Conservation (phyloP, 2,888 invertebrate species). For the Parelbella ahira region DNA sequence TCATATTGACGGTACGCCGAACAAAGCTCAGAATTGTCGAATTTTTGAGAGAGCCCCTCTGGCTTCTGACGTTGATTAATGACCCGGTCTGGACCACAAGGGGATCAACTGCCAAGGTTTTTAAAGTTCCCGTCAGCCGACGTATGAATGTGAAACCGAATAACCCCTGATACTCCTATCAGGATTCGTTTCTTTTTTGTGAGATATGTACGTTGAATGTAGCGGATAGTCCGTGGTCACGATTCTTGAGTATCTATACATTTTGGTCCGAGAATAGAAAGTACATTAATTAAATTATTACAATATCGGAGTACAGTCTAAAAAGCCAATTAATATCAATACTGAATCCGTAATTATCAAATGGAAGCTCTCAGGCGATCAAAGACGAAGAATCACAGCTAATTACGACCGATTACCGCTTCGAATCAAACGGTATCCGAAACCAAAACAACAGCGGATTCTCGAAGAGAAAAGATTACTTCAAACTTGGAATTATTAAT, state of each 20-base stretch:
- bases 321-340: constrained; percentile 9
- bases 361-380: constrained; percentile 4
- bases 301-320: no score
- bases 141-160: constrained; percentile 19
- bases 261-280: no score
- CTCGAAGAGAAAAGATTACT: constrained; percentile 18
- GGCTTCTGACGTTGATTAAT: constrained; percentile 61
- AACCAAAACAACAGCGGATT: constrained; percentile 13
- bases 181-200: constrained; percentile 13
- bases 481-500: constrained; percentile 37
- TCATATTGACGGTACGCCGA: constrained; percentile 35
- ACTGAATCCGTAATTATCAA: constrained; percentile 7
- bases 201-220: no score
- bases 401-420: constrained; percentile 17
- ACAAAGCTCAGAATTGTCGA: constrained; percentile 49
- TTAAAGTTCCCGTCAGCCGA: constrained; percentile 24
- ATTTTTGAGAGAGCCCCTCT: constrained; percentile 61
- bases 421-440: constrained; percentile 7
- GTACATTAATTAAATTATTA: no score
- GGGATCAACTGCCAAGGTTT: constrained; percentile 24
- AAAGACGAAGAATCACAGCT: constrained; percentile 1
- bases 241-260: no score
- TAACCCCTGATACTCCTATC: constrained; percentile 13
- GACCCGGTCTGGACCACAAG: constrained; percentile 28
- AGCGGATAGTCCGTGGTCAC: no score